Base-by-base conservation (phyloP, 2,797 vertebrate genomes). In the Salarias fasciatus region DNA sequence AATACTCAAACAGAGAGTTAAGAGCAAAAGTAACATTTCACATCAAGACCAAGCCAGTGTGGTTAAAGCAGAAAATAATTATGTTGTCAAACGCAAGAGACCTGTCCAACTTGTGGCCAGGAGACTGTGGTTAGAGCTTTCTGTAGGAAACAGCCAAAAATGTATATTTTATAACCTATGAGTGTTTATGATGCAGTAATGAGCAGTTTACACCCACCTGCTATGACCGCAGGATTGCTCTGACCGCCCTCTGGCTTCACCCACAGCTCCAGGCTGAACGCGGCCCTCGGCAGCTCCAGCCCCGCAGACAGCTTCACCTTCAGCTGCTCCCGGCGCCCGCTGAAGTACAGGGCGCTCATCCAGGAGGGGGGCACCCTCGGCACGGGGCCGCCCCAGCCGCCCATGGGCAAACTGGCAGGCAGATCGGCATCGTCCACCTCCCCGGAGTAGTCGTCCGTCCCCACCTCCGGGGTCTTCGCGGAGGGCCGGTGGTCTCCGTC, bases 161-260 rank as follows among this genome's bases (percentile, higher is more conserved):
- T 3, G 6, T 0, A 10, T 30, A 24, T 24, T 24, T 24, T 31
- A 18, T 46, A 14, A 24, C 31, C 11, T 13, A 36, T 13, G 15
- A 4, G 35, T 2, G 35, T 7, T 37, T 46, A 9, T 53, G 53
- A 36, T 50, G 41, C 31, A 12, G 33, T 24, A 24, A 24, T 24
- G 18, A 24, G 18, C 2, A n/a, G 69, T 8, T 44, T 48, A 33
- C 68, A 90, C 86, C 90, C 93, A 99, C 97, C 96, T 96, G 96
- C 93, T 45, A 99, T 93, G 73, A 98, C 73, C 35, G 95, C 94
- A 3, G 95, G 96, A 83, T 93, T 94, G 87, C 88, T 95, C 92
- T 98, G 97, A 11, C 97, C 97, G 69, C 97, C 97, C 69, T 98
- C 96, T 0, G 95, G 94, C 59, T 92, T 96, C 77, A 97, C 92